phyloP scores from a whole-genome alignment of 2,888 invertebrate genomes.

The Alloscopus bannaensis region DNA sequence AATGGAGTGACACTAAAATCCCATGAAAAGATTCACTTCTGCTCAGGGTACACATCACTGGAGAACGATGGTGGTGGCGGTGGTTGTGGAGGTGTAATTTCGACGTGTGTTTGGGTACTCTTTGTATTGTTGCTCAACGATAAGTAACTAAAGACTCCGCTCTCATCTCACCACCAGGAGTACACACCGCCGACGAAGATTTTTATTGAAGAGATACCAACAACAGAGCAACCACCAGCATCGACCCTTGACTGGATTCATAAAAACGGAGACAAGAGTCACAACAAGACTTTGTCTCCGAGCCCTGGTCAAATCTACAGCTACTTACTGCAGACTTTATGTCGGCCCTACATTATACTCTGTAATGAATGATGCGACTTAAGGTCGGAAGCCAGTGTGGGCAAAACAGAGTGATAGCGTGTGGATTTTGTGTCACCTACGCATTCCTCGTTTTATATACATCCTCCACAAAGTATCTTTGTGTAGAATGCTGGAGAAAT shows the following conservation, averaged over 20 bases:
- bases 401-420: slow-evolving; percentile 22
- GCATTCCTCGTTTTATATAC: slow-evolving; percentile 58
- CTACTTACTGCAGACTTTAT: slow-evolving; percentile 53
- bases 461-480: slow-evolving; percentile 20
- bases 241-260: slow-evolving; percentile 61
- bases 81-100: slow-evolving; percentile 49
- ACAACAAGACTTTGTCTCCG: too few relatives aligned
- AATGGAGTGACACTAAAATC: slow-evolving; percentile 22
- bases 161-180: slow-evolving; percentile 36
- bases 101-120: slow-evolving; percentile 50
- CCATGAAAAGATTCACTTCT: neutral
- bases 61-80: neutral
- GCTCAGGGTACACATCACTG: too few relatives aligned
- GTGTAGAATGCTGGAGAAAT: slow-evolving; percentile 39
- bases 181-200: slow-evolving; percentile 55
- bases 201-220: slow-evolving; percentile 54
- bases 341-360: slow-evolving; percentile 52
- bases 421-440: slow-evolving; percentile 56
- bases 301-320: too few relatives aligned
- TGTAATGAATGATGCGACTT: slow-evolving; percentile 54
- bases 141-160: slow-evolving; percentile 58
- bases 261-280: slow-evolving; percentile 47
- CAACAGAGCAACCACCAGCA: slow-evolving; percentile 61
- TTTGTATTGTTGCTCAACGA: slow-evolving; percentile 45
- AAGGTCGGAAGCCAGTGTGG: slow-evolving; percentile 57